Base-by-base conservation (phyloP, 2,113 vertebrate genomes). In the Dendropsophus ebraccatus region DNA sequence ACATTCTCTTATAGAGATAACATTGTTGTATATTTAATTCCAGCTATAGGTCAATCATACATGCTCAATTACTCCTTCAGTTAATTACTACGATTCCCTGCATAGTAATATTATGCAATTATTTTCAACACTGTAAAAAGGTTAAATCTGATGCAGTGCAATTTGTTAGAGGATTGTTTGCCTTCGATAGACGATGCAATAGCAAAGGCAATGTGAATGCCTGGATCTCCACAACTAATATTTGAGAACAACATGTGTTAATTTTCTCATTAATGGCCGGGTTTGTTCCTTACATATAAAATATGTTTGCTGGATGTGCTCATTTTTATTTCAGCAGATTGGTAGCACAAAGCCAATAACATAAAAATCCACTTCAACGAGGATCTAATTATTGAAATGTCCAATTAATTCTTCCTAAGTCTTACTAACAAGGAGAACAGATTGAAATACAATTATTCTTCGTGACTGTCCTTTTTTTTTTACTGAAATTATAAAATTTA, bases 311-410 rank as follows among this genome's bases (percentile, higher is more conserved):
- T 76, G 25, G 11, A 84, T 76, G 17, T 41, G 30, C n/a, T 54
- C 2, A 83, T 83, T 76, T 77, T 65, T 65, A 83, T 77, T 67
- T 84, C 19, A 76, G 35, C 56, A 78, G 54, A 37, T 37, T 78
- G 58, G 74, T n/a, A 41, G 73, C 56, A 69, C 54, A 37, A 50
- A 49, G 73, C 58, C 58, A 78, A 85, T 50, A 78, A 78, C 73
- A 78, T 78, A 50, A 78, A 78, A 49, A n/a, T 78, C 83, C 47
- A 67, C 56, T 78, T 78, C 32, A 85, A 69, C 60, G 52, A 41
- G 74, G 52, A 78, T 35, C 74, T 85, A 78, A 85, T 85, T 45
- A 78, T 54, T 50, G 41, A 49, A 78, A 78, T 67, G 60, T 35
- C 45, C 83, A 85, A 74, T 75, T 83, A 83, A n/a, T 75, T 75